Percentiles rank a stretch among this genome's conserved stretches.
Evolutionary conservation across 1,140 invertebrate species (phyloP).

Genomic region (Papilio polyxenes): DNA sequence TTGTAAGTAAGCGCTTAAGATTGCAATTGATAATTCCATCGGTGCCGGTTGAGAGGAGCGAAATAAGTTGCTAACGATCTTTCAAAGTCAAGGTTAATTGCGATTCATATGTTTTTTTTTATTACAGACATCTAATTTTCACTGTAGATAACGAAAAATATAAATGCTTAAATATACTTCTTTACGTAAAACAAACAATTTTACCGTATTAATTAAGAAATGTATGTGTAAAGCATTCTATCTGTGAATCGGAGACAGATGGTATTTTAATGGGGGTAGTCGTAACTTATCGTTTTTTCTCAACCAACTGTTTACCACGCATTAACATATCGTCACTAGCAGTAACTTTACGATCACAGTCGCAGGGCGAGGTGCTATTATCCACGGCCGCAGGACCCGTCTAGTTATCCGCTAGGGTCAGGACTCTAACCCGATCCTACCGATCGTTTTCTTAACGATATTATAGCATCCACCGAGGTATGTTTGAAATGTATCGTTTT

Average conservation of each 20-base stretch:
- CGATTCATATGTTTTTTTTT: background rate
- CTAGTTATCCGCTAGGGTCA: conserved; percentile 65
- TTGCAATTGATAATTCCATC: background rate
- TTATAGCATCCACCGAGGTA: conserved; percentile 58
- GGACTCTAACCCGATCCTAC: conserved; percentile 63
- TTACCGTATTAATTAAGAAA: background rate
- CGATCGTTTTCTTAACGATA: conserved; percentile 60
- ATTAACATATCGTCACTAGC: conserved; percentile 44
- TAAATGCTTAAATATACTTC: background rate
- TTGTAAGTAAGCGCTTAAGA: background rate
- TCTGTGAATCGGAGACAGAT: conserved; percentile 5
- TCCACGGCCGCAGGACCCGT: conserved; percentile 65
- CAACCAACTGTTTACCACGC: conserved; percentile 11
- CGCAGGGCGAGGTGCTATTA: conserved; percentile 71
- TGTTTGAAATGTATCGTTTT: conserved; percentile 54
- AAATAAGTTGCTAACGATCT: background rate
- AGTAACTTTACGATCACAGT: conserved; percentile 73
- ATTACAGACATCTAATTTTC: too few species aligned
- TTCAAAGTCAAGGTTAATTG: background rate
- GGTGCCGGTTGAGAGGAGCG: background rate
- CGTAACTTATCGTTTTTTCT: conserved; percentile 8
- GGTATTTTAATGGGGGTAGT: conserved; percentile 10
- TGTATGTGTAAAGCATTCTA: background rate
- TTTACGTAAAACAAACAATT: background rate
- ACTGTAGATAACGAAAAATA: too few species aligned